Conservation (phyloP, 2,888 invertebrate species). For the Stegana nigrithorax region DNA sequence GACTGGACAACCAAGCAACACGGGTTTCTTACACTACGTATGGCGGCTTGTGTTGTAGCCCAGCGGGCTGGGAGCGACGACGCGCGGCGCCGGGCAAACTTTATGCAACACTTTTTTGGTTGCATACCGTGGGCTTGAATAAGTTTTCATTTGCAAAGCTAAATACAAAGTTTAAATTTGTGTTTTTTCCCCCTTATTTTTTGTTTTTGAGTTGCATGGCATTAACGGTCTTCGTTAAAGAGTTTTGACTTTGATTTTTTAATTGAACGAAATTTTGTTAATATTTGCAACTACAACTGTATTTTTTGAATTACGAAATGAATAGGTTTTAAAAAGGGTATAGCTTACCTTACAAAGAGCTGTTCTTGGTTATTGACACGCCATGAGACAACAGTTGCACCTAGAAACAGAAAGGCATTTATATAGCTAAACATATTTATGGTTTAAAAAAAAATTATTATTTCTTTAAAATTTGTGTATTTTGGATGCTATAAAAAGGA, state of each 20-base stretch:
- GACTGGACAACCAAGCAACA: constrained; percentile 10
- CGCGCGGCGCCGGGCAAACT: no score
- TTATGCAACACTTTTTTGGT: constrained; percentile 58
- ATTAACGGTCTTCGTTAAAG: constrained; percentile 1
- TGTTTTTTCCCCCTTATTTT: background rate
- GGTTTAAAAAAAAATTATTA: background rate
- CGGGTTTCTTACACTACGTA: background rate
- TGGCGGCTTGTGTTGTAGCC: background rate
- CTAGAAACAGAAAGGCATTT: constrained; percentile 71
- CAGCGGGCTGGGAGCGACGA: background rate
- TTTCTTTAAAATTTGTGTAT: no score
- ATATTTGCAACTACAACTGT: constrained; percentile 13
- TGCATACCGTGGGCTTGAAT: constrained; percentile 52
- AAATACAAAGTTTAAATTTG: background rate
- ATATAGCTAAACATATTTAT: background rate
- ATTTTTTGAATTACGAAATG: background rate
- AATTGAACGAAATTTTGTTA: constrained; percentile 38
- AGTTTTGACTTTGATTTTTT: background rate
- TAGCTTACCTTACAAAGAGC: constrained; percentile 90
- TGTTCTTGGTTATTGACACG: constrained; percentile 96
- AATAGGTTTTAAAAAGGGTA: no score
- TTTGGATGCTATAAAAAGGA: no score
- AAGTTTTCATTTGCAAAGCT: constrained; percentile 35
- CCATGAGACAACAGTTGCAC: constrained; percentile 97
- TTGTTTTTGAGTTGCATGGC: background rate